Percentiles rank a stretch among this genome's conserved stretches.
Conservation (phyloP, 2,888 invertebrate species). For the Chrysotoxum bicinctum region DNA sequence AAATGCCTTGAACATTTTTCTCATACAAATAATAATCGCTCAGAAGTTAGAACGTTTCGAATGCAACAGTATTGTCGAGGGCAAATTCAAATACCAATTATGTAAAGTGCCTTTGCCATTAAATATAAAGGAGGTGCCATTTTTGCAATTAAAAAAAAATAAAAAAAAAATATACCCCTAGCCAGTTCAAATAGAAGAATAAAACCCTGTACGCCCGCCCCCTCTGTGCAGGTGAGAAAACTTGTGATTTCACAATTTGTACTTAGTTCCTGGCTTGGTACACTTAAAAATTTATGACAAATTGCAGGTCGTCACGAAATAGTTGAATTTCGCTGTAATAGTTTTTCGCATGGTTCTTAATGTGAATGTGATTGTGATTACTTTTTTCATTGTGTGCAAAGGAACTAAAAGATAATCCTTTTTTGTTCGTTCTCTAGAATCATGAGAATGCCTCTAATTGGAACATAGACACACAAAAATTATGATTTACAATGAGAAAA, state of each 20-base stretch:
- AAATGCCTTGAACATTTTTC: background rate
- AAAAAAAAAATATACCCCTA: background rate
- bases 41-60: conserved; percentile 1
- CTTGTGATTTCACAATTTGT: conserved; percentile 58
- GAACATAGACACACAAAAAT: background rate
- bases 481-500: background rate
- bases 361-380: conserved; percentile 10
- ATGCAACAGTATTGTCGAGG: conserved; percentile 1
- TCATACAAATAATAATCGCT: background rate
- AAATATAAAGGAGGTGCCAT: conserved; percentile 49
- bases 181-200: conserved; percentile 24
- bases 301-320: conserved; percentile 59
- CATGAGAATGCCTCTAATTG: background rate
- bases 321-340: conserved; percentile 38
- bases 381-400: background rate
- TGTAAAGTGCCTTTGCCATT: conserved; percentile 52
- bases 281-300: conserved; percentile 63
- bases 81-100: conserved; percentile 58
- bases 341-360: conserved; percentile 28
- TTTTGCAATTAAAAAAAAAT: conserved; percentile 46
- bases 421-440: background rate
- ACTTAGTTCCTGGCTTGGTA: conserved; percentile 30
- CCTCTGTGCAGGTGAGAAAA: conserved; percentile 34
- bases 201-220: background rate
- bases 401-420: conserved; percentile 22